These are phyloP conservation scores for Charadrius vociferus DNA, from an alignment of 2,113 vertebrate species.

Conservation along the genomic window DNA sequence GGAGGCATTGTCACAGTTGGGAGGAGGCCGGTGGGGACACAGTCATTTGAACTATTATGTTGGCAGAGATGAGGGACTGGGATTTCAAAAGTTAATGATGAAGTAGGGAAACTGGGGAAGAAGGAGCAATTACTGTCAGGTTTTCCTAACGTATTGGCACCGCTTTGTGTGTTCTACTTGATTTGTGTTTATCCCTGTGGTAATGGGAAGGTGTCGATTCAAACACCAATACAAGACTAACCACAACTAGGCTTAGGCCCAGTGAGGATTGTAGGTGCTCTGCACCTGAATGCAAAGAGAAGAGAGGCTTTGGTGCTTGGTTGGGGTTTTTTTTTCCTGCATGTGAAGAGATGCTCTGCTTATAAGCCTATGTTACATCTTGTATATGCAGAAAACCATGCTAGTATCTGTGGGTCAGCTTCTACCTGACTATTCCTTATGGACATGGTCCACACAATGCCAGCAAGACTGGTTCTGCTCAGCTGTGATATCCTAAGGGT, in stretches of 20 bases:
- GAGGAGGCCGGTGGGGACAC: neutral
- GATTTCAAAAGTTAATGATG: neutral
- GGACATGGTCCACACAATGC: fast-evolving
- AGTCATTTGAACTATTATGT: neutral
- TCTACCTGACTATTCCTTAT: neutral
- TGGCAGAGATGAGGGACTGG: neutral
- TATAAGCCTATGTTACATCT: neutral
- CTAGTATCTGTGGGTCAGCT: neutral
- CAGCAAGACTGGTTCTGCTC: neutral
- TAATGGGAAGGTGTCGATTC: neutral
- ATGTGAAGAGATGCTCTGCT: neutral
- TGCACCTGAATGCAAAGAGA: neutral
- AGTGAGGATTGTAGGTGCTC: neutral
- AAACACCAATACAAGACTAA: neutral
- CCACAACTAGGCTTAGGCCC: neutral
- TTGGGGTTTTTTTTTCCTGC: neutral
- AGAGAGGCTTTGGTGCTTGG: neutral
- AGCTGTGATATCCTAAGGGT: neutral
- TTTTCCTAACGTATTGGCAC: neutral
- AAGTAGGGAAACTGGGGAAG: neutral
- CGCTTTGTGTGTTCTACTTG: neutral
- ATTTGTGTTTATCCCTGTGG: neutral
- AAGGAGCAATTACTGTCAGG: neutral
- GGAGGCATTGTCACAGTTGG: neutral
- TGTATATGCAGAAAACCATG: neutral